Base-by-base conservation (phyloP, 2,888 invertebrate species). In the Volucella inflata region DNA sequence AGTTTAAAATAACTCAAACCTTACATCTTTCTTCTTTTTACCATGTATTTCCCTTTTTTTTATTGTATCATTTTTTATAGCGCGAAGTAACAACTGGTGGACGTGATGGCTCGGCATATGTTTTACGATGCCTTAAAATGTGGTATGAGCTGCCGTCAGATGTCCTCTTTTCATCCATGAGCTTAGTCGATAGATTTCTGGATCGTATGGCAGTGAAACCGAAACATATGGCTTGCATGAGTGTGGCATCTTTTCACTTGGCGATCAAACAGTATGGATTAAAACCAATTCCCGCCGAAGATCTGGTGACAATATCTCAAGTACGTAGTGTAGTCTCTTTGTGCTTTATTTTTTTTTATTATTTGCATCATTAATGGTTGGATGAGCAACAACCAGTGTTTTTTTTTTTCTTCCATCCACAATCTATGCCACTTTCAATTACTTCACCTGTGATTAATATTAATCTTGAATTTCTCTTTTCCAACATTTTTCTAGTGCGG, bases 141-240 rank as follows among this genome's bases (percentile, higher is more conserved):
- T 97, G 97, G 96, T 97, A 95, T 92, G 96, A 97, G 90, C 92
- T 96, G 89, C 96, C 97, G 11, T 94, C 95, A 12, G 95, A 96
- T 89, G 95, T 96, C 10, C 94, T 96, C 88, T 95, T 97, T 91
- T 94, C 95, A 87, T 96, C 96, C 87, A 94, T 96, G 91, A 96
- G 95, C 91, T 92, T 96, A 89, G 95, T 97, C 90, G 97, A 96
- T 92, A 94, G 96, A 87, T 97, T 97, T 92, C 93, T 97, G 80
- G 95, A 96, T 46, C 96, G 96, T 91, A 96, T 97, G 96, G 96
- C 96, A 93, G 95, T 95, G 88, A 93, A 93, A 89, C 95, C 96
- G 67, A 97, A 96, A 91, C 97, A 97, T 93, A 95, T 98, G 93
- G 96, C 96, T 8, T 97, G 97, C 93, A 95, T 98, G 91, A 96